Evolutionary conservation across 2,888 invertebrate species (phyloP).

Genomic region (Notodonta dromedarius): DNA sequence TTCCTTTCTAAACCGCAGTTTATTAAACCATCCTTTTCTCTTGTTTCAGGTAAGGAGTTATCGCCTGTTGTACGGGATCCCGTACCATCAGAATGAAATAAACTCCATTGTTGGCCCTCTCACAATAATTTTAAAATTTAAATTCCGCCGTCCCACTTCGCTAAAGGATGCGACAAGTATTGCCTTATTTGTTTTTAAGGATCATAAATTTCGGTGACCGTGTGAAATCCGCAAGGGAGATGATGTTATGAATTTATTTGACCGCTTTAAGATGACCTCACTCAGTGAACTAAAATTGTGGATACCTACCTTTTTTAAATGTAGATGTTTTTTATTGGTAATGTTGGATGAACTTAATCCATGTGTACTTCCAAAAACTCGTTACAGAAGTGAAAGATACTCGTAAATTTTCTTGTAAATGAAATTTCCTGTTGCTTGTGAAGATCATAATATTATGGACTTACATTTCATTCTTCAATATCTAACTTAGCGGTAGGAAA

Average conservation of each 20-base stretch:
- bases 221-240: slow-evolving; percentile 47
- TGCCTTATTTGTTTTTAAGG: slow-evolving; percentile 57
- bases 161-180: slow-evolving; percentile 37
- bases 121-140: slow-evolving; percentile 52
- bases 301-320: neutral
- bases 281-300: slow-evolving; percentile 13
- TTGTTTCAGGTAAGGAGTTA: slow-evolving; percentile 44
- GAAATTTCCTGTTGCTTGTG: too few species aligned
- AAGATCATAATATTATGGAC: too few species aligned
- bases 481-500: neutral
- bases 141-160: slow-evolving; percentile 46
- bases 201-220: slow-evolving; percentile 56
- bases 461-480: too few species aligned
- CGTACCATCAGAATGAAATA: slow-evolving; percentile 17
- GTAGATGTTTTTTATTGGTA: neutral
- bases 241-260: slow-evolving; percentile 39
- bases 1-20: too few species aligned
- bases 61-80: slow-evolving; percentile 12
- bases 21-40: slow-evolving; percentile 25
- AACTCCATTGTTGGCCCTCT: slow-evolving; percentile 16
- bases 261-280: slow-evolving; percentile 32
- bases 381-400: too few species aligned
- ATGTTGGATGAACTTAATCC: neutral
- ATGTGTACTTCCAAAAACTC: too few species aligned
- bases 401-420: too few species aligned